A percentile compares a stretch with the other conserved stretches of the same genome.
These are phyloP conservation scores for Orgyia antiqua DNA, from an alignment of 2,888 invertebrate genomes.

Conservation along the genomic window DNA sequence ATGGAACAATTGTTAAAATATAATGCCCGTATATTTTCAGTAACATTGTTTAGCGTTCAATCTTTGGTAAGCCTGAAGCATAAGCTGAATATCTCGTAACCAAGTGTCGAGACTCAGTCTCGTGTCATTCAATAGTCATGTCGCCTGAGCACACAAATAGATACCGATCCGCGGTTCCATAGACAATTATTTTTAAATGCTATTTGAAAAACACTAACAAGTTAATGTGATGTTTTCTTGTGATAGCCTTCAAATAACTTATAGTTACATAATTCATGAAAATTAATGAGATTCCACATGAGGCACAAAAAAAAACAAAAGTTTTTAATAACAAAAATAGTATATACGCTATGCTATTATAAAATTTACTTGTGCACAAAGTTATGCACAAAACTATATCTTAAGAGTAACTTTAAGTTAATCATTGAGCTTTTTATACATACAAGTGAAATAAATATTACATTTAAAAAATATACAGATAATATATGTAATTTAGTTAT, in stretches of 20 bases:
- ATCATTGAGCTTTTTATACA: conserved; percentile 75
- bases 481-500: conserved; percentile 33
- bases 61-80: conserved; percentile 31
- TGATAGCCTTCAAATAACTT: conserved; percentile 36
- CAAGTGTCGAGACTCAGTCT: neutral
- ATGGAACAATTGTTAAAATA: conserved; percentile 1
- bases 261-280: conserved; percentile 32
- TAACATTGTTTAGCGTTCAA: conserved; percentile 25
- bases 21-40: conserved; percentile 33
- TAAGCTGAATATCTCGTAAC: conserved; percentile 7
- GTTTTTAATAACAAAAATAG: conserved; percentile 63
- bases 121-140: conserved; percentile 1
- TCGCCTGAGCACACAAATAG: neutral
- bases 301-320: conserved; percentile 62
- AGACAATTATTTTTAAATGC: conserved; percentile 9
- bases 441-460: conserved; percentile 53
- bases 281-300: conserved; percentile 68
- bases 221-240: conserved; percentile 37
- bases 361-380: conserved; percentile 63
- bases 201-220: conserved; percentile 11
- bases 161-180: conserved; percentile 3
- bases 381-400: conserved; percentile 58
- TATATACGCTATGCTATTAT: conserved; percentile 45
- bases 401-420: conserved; percentile 73
- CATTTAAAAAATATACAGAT: conserved; percentile 54